Base-by-base conservation (phyloP, 2,113 vertebrate species). In the Cyprinodon variegatus region DNA sequence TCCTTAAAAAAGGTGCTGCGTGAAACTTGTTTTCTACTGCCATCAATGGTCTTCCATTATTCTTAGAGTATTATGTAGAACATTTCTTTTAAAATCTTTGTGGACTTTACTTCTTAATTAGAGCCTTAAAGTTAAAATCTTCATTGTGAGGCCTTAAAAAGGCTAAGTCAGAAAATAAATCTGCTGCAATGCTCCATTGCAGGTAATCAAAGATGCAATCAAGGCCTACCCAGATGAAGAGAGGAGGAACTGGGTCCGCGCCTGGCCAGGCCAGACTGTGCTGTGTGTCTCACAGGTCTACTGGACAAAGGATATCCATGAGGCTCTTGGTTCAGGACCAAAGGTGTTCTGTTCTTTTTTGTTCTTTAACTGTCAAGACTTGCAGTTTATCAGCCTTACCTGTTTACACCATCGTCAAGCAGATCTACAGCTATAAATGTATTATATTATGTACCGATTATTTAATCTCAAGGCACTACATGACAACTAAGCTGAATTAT, bases 191-290 rank as follows among this genome's bases (percentile, higher is more conserved):
- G 15, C 37, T 84, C 46, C 10, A 40, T 43, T 70, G 50, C 72
- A 97, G 96, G 95, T 97, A 15, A 96, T 96, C 65, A 90, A 90
- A 50, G 86, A 94, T 9, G 96, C 96, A 8, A 89, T 96, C 8
- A 37, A 85, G 50, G 96, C 96, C 1, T 97, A 97, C 80, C 92
- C 92, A 15, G 90, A 90, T 57, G 79, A 89, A 70, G 3, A 76
- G 61, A 92, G 96, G 68, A 95, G 95, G 72, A 74, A 94, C 3
- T 97, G 96, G 96, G 96, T 98, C 66, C 90, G 94, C 63, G 94
- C 94, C 2, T 97, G 96, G 96, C 97, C 97, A 0, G 96, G 96
- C 43, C 96, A 98, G 89, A 94, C 96, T 3, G 96, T 97, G 59
- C 93, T 98, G 67, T 98, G 96, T 75, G 96, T 97, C 57, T 97